Evolutionary conservation across 2,113 vertebrate species (phyloP).

Genomic region (Gallinago undulata): DNA sequence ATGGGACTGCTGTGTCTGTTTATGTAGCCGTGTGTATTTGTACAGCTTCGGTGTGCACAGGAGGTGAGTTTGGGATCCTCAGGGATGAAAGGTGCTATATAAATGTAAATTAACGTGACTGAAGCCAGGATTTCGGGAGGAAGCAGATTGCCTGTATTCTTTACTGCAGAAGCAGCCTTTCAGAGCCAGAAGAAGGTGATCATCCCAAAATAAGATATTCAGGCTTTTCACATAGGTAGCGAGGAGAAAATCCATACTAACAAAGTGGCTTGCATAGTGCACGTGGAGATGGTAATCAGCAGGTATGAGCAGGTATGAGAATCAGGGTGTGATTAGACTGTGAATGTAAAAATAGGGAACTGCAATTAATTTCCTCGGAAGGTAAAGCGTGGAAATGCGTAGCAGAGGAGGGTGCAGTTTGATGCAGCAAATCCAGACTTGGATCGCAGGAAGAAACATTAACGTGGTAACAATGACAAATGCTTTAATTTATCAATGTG

Average conservation of each 20-base stretch:
- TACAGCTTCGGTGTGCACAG: background rate
- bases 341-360: background rate
- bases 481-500: slow-evolving; percentile 38
- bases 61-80: background rate
- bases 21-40: background rate
- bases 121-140: background rate
- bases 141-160: background rate
- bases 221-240: background rate
- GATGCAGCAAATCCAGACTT: slow-evolving; percentile 8
- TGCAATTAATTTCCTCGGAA: background rate
- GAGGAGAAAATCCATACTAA: background rate
- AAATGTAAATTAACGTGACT: slow-evolving; percentile 29
- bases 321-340: background rate
- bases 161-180: background rate
- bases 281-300: background rate
- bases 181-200: background rate
- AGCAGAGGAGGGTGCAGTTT: background rate
- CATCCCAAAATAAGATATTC: background rate
- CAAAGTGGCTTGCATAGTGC: background rate
- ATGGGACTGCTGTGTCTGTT: background rate
- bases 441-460: slow-evolving; percentile 37
- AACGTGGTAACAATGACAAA: slow-evolving; percentile 29
- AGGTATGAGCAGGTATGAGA: background rate
- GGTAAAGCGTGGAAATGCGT: background rate
- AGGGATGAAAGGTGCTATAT: slow-evolving; percentile 21